These are phyloP conservation scores for Dipodomys stephensi DNA, from an alignment of 2,113 vertebrate genomes.

Conservation along the genomic window DNA sequence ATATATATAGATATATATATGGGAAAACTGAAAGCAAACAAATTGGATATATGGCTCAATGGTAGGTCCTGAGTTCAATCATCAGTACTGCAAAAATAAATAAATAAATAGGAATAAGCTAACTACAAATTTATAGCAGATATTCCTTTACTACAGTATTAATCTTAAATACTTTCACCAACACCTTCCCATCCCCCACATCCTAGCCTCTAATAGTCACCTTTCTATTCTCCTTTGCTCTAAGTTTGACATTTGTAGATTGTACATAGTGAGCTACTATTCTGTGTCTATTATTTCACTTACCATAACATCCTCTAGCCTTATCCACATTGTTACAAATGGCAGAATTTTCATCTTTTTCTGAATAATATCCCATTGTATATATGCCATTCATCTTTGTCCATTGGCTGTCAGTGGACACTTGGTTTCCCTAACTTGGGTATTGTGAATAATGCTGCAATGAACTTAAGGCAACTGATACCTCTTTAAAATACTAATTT, in stretches of 20 bases:
- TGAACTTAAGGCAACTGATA: neutral
- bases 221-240: neutral
- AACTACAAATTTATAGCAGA: neutral
- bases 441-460: neutral
- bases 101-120: neutral
- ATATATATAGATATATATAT: too few species aligned
- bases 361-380: neutral
- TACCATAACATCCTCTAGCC: neutral
- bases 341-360: neutral
- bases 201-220: neutral
- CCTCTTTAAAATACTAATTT: neutral
- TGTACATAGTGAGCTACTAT: neutral
- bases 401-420: neutral
- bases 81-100: too few species aligned
- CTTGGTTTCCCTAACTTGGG: neutral
- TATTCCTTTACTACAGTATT: neutral
- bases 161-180: neutral
- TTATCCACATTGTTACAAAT: neutral
- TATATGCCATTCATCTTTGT: neutral
- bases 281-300: neutral
- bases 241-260: neutral
- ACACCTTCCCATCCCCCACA: neutral
- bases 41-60: too few species aligned
- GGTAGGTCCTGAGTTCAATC: too few species aligned
- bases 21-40: too few species aligned